Evolutionary conservation across 2,888 invertebrate genomes (phyloP), one percentile per base, ranked within the genome.

Genomic region (Orthosia gracilis): DNA sequence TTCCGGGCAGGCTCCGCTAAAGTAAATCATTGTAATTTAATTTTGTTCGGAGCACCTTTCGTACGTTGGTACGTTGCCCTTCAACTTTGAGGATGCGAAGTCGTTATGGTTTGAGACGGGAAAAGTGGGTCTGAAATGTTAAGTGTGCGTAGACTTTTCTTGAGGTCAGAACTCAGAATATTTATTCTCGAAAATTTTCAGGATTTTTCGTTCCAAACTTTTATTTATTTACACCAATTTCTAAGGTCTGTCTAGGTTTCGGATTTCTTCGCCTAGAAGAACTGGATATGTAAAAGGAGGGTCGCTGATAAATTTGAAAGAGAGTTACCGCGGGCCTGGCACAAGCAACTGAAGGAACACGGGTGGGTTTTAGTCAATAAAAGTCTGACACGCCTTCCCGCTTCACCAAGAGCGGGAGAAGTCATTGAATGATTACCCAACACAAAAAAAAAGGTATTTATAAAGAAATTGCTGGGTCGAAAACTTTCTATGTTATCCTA

Each of bases 11-110:
- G 80, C 70, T 54, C 57, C 55, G 63, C 69, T 73, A 76, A 81
- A 86, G 85, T 87, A 87, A 87, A 87, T 87, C 86, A 87, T 87
- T 87, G 85, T 87, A 87, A 87, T 86, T 87, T 86, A 82, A 87
- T 87, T 85, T 86, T 73, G 84, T 82, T 83, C 74, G 12, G 68
- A 78, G 76, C 71, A 73, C 74, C 79, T 80, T 77, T 68, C 76
- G 76, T 83, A 64, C 74, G 40, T 40, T 40, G 64, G 76, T 83
- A 64, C 74, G 40, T 40, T 40, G 64, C 69, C 75, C 70, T 83
- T 76, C 73, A 80, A 68, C 59, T 76, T 71, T 67, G 68, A 79
- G 78, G 76, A 79, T 80, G 63, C 57, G 64, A 66, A 69, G 77
- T 80, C 80, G 70, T 80, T 80, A 80, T 57, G 72, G 72, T 63